Percentiles rank a stretch among this genome's conserved stretches.
Evolutionary conservation across 92 coral and sea anemone genomes (phyloP).

Genomic region (Scolanthus callimorphus): DNA sequence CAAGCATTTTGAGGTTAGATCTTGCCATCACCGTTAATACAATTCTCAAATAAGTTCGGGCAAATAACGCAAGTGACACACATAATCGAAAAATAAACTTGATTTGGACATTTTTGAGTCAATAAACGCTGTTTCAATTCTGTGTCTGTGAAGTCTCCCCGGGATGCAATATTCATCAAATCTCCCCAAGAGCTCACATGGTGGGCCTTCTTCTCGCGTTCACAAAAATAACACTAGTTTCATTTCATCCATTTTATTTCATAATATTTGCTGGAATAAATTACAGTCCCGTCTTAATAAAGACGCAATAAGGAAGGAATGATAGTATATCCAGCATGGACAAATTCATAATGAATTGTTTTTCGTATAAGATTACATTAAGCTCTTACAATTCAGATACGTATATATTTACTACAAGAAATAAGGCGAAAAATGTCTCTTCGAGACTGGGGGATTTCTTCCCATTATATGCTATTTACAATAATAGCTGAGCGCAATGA

Average conservation of each 20-base stretch:
- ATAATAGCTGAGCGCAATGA: not conserved
- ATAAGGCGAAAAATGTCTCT: not conserved
- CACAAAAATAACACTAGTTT: too few species aligned
- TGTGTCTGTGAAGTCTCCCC: too few species aligned
- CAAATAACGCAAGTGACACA: not conserved
- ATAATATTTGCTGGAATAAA: slow-evolving; percentile 1
- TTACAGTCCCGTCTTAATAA: not conserved
- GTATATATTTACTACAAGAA: not conserved
- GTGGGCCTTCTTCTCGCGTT: too few species aligned
- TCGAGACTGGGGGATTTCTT: not conserved
- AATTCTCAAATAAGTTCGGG: not conserved
- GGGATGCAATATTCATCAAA: too few species aligned
- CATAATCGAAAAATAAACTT: not conserved
- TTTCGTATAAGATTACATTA: not conserved
- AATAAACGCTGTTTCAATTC: not conserved
- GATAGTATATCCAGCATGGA: not conserved
- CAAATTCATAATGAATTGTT: not conserved
- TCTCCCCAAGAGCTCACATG: too few species aligned
- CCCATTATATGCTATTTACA: not conserved
- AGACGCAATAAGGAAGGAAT: not conserved
- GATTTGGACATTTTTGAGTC: not conserved
- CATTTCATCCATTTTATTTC: not conserved
- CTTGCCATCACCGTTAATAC: not conserved
- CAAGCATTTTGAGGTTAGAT: not conserved
- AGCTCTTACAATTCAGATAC: not conserved